These are phyloP conservation scores for Anguilla obscura DNA, from an alignment of 2,797 vertebrate genomes.

Conservation along the genomic window DNA sequence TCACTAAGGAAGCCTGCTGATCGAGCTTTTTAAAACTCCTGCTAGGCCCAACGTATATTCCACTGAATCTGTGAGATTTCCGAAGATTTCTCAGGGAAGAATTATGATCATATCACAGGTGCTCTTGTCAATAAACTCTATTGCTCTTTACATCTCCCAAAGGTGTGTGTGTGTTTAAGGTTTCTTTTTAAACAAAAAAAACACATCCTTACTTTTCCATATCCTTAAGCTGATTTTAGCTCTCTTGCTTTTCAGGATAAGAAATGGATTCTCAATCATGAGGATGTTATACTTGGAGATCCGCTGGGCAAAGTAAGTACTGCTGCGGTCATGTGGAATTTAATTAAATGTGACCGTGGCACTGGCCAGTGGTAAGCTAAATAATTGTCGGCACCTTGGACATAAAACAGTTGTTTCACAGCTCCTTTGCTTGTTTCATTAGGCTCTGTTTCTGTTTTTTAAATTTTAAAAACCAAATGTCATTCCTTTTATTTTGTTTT, in stretches of 20 bases:
- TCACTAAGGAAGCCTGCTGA: not conserved
- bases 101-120: not conserved
- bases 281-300: constrained; percentile 91
- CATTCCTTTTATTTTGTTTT: not conserved
- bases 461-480: not conserved
- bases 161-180: not conserved
- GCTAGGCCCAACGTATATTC: not conserved
- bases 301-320: constrained; percentile 89
- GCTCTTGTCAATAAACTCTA: not conserved
- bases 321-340: not conserved
- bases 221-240: constrained; percentile 17
- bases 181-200: not conserved
- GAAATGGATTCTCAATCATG: constrained; percentile 96
- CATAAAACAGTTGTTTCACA: not conserved
- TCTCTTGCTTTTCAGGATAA: constrained; percentile 79
- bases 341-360: not conserved
- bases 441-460: not conserved
- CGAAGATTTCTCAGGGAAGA: not conserved
- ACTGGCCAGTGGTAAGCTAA: not conserved
- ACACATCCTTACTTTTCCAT: not conserved
- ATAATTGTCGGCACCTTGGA: not conserved
- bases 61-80: not conserved
- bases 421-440: not conserved
- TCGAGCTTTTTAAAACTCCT: not conserved
- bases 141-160: not conserved